Conservation (phyloP, 1,140 invertebrate genomes). For the Lucilia sericata region DNA sequence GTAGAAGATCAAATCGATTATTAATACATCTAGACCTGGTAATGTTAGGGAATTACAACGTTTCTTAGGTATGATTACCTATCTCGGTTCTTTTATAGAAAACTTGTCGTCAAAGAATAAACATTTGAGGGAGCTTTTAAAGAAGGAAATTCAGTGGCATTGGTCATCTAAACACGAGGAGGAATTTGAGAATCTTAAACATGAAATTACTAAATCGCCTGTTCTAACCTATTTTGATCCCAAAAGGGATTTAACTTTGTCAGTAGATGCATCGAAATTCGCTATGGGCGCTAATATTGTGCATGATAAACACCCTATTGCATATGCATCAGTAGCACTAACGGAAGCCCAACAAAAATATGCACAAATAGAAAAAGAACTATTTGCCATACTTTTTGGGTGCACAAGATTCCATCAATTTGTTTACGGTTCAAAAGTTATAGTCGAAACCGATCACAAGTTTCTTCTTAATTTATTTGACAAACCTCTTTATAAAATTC, state of each 20-base stretch:
- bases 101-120: conserved; percentile 54
- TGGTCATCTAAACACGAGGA: not conserved
- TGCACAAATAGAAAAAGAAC: conserved; percentile 69
- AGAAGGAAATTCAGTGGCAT: conserved; percentile 35
- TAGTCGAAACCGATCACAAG: conserved; percentile 69
- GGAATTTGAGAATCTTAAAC: conserved; percentile 54
- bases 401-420: conserved; percentile 66
- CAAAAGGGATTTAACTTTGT: conserved; percentile 52
- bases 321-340: conserved; percentile 56
- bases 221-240: conserved; percentile 41
- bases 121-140: conserved; percentile 42
- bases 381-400: conserved; percentile 65
- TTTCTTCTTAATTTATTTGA: conserved; percentile 67
- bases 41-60: conserved; percentile 57
- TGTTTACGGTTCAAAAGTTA: conserved; percentile 54
- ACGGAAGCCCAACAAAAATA: conserved; percentile 65
- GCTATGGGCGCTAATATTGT: conserved; percentile 60
- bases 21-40: conserved; percentile 52
- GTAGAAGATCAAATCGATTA: conserved; percentile 54
- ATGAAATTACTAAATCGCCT: conserved; percentile 34
- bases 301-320: conserved; percentile 59
- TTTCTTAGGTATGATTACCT: conserved; percentile 58
- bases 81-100: conserved; percentile 55
- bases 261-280: conserved; percentile 59
- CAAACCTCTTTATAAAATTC: conserved; percentile 58